Percentiles rank a stretch among this genome's conserved stretches.
phyloP scores from a whole-genome alignment of 1,140 invertebrate species.

The Prorops nasuta region DNA sequence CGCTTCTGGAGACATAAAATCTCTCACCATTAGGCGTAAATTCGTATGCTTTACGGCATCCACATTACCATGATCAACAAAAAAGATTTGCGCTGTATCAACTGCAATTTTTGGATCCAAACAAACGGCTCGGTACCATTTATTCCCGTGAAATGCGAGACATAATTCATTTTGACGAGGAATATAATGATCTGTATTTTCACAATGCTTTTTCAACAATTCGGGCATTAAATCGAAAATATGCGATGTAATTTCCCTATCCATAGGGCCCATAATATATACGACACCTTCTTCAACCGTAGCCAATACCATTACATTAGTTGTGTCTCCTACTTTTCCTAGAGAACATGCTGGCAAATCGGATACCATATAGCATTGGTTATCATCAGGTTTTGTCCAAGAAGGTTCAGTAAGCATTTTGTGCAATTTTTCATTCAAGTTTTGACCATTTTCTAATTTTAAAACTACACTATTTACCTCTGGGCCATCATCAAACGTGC shows the following conservation, averaged over 20 bases:
- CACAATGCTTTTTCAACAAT: constrained; percentile 34
- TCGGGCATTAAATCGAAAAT: constrained; percentile 26
- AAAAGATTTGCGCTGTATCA: constrained; percentile 27
- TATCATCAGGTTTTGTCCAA: not conserved
- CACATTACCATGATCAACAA: constrained; percentile 44
- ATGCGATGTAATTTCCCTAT: constrained; percentile 30
- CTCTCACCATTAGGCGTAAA: constrained; percentile 41
- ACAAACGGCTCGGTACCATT: constrained; percentile 42
- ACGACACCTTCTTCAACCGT: not conserved
- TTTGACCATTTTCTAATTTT: constrained; percentile 15
- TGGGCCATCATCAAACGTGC: constrained; percentile 25
- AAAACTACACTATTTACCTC: constrained; percentile 36
- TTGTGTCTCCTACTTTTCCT: constrained; percentile 34
- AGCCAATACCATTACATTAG: constrained; percentile 18
- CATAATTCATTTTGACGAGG: constrained; percentile 45
- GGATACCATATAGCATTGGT: constrained; percentile 18
- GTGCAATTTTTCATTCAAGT: constrained; percentile 37
- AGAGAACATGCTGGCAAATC: constrained; percentile 27
- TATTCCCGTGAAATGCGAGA: constrained; percentile 30
- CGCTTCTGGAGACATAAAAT: constrained; percentile 31
- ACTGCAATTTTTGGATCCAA: constrained; percentile 9
- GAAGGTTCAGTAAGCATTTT: constrained; percentile 19
- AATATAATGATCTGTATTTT: constrained; percentile 36
- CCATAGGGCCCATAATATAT: constrained; percentile 17
- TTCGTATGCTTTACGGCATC: constrained; percentile 34